Evolutionary conservation across 2,888 invertebrate species (phyloP), one percentile per base, ranked within the genome.

Genomic region (Uloborus plumipes): DNA sequence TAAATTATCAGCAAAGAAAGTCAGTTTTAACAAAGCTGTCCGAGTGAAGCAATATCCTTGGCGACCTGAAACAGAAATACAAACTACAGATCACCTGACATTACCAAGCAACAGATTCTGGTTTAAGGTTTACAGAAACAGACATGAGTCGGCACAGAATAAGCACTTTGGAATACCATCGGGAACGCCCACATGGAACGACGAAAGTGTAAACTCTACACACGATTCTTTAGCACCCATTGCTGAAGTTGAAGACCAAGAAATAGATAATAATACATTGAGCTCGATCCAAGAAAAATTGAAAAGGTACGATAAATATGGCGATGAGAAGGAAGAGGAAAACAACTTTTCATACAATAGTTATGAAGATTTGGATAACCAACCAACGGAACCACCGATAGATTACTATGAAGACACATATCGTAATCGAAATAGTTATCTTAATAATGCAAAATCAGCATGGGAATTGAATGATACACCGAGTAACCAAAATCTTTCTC

Each of bases 1-100:
- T 11, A 67, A 75, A 72, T 59, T 20, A n/a, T 72, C 77, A 16
- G 59, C 53, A 6, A 85, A 85, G 53, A 85, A 85, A 71, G 85
- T 85, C 26, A 80, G 80, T 47, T 85, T 85, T 67, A 85, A 85
- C 61, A 75, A 79, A 58, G 80, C 85, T 20, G 85, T 85, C 26
- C 72, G 85, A 2, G 84, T 85, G 4, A 85, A 85, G 58, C 79
- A 85, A 66, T 85, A 85, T 59, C 73, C 83, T 4, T 72, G 77
- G 73, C 66, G 71, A 55, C 73, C 73, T 14, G 80, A 80, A 53
- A 31, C 58, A 15, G 73, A 74, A 18, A 16, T 58, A 20, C 31
- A 67, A 14, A 22, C 47, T 14, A 22, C 50, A 39, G 77, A 66
- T 7, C 71, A 71, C 65, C 51, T 75, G 22, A 76, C 55, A 53